Evolutionary conservation across 2,113 vertebrate genomes (phyloP), one percentile per base, ranked within the genome.

Genomic region (Cathartes aura): DNA sequence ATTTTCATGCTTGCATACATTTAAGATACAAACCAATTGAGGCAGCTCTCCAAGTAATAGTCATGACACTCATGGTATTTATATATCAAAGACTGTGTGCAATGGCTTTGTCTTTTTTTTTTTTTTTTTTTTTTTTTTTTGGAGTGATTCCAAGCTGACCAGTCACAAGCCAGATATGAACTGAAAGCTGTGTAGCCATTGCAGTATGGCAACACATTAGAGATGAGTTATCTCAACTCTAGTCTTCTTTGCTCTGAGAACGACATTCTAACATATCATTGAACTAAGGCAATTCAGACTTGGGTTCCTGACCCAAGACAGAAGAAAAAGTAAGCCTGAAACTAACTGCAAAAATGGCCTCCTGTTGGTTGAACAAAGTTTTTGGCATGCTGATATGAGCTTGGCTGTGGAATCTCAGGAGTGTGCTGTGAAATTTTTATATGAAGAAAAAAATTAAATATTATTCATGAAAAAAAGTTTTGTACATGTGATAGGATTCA

Each of bases 401-500:
- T 92, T 88, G 24, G 18, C 21, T 67, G 16, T 83, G 42, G 50
- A 76, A 76, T 38, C 7, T 34, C 34, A 45, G 7, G 27, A 86
- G 3, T 38, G 11, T 80, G 27, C 6, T 30, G 11, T 67, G 43
- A 36, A 71, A 82, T 76, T 27, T 59, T 70, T 96, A 89, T 38
- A 38, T 47, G 10, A 47, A 60, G 22, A 60, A 82, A 63, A 63
- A 53, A 45, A 11, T 4, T 34, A 67, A n/a, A 42, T 48, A 42
- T 60, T 60, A 67, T n/a, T 75, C 3, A 42, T 24, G 32, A n/a
- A 53, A 60, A 53, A 63, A 67, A 38, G 32, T 87, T 92, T 60
- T 82, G 30, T 89, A 40, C 30, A 34, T 85, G 32, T 86, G 60
- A 76, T 90, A 90, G 53, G 80, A 68, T 91, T 84, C 73, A 76